A percentile compares a stretch with the other conserved stretches of the same genome.
Evolutionary conservation across 1,140 invertebrate genomes (phyloP).

Genomic region (Drosophila lacteicornis): DNA sequence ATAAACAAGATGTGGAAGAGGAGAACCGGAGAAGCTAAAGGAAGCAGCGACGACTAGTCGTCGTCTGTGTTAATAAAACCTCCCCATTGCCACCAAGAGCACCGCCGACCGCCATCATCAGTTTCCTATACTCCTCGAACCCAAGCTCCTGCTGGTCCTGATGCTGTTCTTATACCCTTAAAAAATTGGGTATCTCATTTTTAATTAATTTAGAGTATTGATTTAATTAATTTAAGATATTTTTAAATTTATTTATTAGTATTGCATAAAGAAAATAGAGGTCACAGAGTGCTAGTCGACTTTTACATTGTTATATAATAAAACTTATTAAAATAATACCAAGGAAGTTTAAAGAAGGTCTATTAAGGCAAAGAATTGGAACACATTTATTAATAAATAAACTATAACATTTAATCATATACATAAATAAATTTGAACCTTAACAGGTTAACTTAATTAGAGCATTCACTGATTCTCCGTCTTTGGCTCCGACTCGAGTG

Average conservation of each 20-base stretch:
- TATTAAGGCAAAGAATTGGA: too few species aligned
- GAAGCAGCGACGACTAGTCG: conserved; percentile 34
- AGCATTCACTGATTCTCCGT: conserved; percentile 5
- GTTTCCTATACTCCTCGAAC: conserved; percentile 7
- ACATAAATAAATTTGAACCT: not conserved
- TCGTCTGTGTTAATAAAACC: conserved; percentile 52
- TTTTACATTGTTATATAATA: not conserved
- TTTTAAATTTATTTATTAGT: not conserved
- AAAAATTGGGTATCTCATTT: not conserved
- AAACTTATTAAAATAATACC: not conserved
- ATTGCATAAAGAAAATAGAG: not conserved
- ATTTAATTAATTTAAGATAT: not conserved
- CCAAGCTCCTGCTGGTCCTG: conserved; percentile 5
- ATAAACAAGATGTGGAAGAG: conserved; percentile 57
- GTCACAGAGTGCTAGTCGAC: too few species aligned
- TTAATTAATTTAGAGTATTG: not conserved
- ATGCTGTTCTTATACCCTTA: conserved; percentile 1
- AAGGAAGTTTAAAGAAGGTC: too few species aligned
- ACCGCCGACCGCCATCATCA: conserved; percentile 13
- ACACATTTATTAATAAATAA: not conserved
- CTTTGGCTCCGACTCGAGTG: conserved; percentile 16
- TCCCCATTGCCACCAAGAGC: conserved; percentile 27
- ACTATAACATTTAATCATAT: not conserved
- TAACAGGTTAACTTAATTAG: not conserved
- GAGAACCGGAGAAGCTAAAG: conserved; percentile 16